phyloP scores from a whole-genome alignment of 2,888 invertebrate genomes.

The Baccha elongata region DNA sequence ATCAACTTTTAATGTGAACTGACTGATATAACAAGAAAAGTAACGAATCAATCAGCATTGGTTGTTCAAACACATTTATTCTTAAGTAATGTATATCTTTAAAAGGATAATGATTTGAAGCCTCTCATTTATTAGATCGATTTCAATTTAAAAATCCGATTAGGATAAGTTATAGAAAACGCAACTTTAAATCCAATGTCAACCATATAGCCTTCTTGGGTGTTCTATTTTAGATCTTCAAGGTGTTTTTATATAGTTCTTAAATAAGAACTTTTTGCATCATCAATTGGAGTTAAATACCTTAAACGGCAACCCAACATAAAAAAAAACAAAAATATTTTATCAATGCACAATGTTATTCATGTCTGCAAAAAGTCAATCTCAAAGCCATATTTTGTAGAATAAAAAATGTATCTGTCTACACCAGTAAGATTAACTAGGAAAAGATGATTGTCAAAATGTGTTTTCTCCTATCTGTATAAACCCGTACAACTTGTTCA shows the following conservation, averaged over 20 bases:
- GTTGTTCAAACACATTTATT: too few species aligned
- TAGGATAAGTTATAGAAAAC: too few species aligned
- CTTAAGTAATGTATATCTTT: too few species aligned
- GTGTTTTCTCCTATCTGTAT: neutral
- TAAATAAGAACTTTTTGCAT: conserved; percentile 3
- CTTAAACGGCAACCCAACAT: too few species aligned
- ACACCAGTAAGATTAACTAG: conserved; percentile 17
- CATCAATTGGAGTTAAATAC: neutral
- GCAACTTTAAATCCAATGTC: too few species aligned
- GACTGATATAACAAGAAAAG: too few species aligned
- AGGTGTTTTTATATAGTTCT: neutral
- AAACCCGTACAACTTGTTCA: conserved; percentile 29
- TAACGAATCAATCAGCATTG: too few species aligned
- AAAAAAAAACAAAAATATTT: neutral
- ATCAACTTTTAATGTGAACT: too few species aligned
- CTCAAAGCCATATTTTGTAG: conserved; percentile 17
- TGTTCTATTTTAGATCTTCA: neutral
- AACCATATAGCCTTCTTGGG: neutral
- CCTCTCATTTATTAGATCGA: too few species aligned
- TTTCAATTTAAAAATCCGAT: too few species aligned
- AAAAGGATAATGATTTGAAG: too few species aligned
- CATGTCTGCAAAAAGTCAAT: conserved; percentile 2
- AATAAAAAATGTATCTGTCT: conserved; percentile 32
- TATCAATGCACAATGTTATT: neutral
- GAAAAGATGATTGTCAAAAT: conserved; percentile 31